A percentile compares a stretch with the other conserved stretches of the same genome.
These are phyloP conservation scores for Sarcophaga bullata DNA, from an alignment of 1,140 invertebrate species.

Conservation along the genomic window DNA sequence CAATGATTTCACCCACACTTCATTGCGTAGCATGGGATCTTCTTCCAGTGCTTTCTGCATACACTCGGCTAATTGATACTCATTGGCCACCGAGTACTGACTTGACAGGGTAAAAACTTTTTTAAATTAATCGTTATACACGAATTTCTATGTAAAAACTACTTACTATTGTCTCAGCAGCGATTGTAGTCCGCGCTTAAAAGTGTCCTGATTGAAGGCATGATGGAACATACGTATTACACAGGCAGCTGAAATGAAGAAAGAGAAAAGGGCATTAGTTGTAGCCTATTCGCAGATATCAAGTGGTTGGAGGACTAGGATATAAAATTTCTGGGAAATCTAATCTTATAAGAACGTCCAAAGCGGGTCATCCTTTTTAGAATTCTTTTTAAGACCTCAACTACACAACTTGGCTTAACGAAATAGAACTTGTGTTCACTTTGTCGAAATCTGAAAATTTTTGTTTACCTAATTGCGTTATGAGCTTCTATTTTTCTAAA, in stretches of 20 bases:
- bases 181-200: conserved; percentile 57
- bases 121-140: conserved; percentile 61
- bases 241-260: conserved; percentile 56
- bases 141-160: conserved; percentile 25
- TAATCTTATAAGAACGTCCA: no score
- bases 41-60: conserved; percentile 66
- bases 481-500: no score
- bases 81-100: conserved; percentile 58
- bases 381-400: no score
- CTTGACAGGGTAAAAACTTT: conserved; percentile 53
- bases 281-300: no score
- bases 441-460: no score
- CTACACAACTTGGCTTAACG: no score
- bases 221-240: conserved; percentile 68
- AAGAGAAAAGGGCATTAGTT: not conserved
- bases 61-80: conserved; percentile 59
- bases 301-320: no score
- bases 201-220: conserved; percentile 61
- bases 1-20: conserved; percentile 44
- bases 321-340: no score
- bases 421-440: no score
- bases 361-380: no score
- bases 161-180: conserved; percentile 66
- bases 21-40: conserved; percentile 53
- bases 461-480: no score